Evolutionary conservation across 2,113 vertebrate genomes (phyloP), one percentile per base, ranked within the genome.

Genomic region (Rhabdornis inornatus): DNA sequence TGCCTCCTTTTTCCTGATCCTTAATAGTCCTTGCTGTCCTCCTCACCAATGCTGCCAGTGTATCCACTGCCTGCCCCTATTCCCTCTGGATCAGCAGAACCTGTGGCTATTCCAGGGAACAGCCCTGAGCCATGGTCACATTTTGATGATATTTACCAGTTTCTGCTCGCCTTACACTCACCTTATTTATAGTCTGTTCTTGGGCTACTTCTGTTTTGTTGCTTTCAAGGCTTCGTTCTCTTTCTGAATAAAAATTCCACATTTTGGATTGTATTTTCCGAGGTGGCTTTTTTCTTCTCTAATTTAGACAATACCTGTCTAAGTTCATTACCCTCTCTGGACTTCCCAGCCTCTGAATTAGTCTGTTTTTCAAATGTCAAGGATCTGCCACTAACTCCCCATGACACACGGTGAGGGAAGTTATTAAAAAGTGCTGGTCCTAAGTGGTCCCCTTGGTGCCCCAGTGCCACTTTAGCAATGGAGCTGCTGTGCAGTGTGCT

Each of bases 71-170:
- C 42, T 71, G 75, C 12, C 56, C 55, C 52, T n/a, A 3, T 57
- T 90, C 52, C 42, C 33, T 40, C 8, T 4, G 6, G 37, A 45
- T 7, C 55, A 74, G 40, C 69, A 78, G 40, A 65, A 42, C 14
- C 52, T 55, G 31, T 0, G 3, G 39, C 33, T 69, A 4, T 68
- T 80, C 18, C 59, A 64, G 23, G 28, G 20, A 72, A 33, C 42
- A 60, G 39, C 16, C 57, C 9, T 0, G 3, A 80, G 37, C 10
- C 13, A 23, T 0, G 1, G 6, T 17, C 52, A 21, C 3, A 6
- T 70, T 81, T 87, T 71, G 52, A 37, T 81, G 69, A 37, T 21
- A 47, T 78, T 39, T 75, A 20, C 24, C 12, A 53, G 4, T 45
- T 89, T 65, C 56, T 92, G 25, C 40, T 77, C 21, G 30, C 9